Evolutionary conservation across 2,888 invertebrate genomes (phyloP).

Genomic region (Trilocha varians): DNA sequence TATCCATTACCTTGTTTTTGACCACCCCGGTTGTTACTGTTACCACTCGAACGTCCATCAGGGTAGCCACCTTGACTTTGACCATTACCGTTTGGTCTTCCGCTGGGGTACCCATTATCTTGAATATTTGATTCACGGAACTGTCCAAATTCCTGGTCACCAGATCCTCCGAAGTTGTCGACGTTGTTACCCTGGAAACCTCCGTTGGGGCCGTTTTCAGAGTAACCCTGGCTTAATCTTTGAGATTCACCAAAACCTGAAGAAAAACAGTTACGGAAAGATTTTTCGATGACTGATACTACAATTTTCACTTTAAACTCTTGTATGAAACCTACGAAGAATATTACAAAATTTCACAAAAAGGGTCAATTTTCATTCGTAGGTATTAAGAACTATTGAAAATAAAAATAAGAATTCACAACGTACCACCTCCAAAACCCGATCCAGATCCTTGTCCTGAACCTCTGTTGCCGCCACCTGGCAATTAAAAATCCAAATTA

Average conservation of each 20-base stretch:
- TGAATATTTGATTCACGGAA: background rate
- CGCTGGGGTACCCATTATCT: slow-evolving; percentile 22
- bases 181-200: slow-evolving; percentile 16
- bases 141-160: background rate
- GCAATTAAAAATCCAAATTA: slow-evolving; percentile 10
- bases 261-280: no score
- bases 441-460: slow-evolving; percentile 12
- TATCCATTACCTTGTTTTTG: slow-evolving; percentile 18
- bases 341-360: no score
- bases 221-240: slow-evolving; percentile 33
- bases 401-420: background rate
- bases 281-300: no score
- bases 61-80: no score
- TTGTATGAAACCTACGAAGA: no score
- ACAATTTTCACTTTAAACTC: no score
- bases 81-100: slow-evolving; percentile 16
- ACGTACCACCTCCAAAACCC: slow-evolving; percentile 41
- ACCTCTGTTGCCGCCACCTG: slow-evolving; percentile 26
- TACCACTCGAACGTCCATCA: slow-evolving; percentile 17
- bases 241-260: slow-evolving; percentile 18
- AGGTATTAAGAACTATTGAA: slow-evolving; percentile 2
- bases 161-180: slow-evolving; percentile 20
- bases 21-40: no score
- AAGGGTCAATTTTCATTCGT: no score
- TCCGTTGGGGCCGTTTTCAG: slow-evolving; percentile 18